phyloP scores from a whole-genome alignment of 2,113 vertebrate species.

The Ophthalmolycus amberensis region DNA sequence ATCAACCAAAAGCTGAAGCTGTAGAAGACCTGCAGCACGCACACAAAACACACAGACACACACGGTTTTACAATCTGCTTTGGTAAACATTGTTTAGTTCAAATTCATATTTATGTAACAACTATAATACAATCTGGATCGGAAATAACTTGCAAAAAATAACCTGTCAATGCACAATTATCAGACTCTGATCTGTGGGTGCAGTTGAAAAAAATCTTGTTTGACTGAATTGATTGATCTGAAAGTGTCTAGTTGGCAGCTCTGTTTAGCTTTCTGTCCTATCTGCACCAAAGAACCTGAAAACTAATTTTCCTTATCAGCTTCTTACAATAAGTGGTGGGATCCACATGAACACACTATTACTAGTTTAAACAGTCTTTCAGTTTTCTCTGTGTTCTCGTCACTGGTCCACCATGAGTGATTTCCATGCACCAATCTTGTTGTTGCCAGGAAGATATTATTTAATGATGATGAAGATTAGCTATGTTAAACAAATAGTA shows the following conservation, averaged over 20 bases:
- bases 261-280: background rate
- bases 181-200: background rate
- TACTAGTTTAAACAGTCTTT: background rate
- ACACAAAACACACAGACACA: constrained; percentile 6
- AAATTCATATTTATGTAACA: background rate
- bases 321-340: background rate
- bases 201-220: background rate
- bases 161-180: no score
- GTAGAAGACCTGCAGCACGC: constrained; percentile 79
- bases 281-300: background rate
- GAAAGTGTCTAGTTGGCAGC: background rate
- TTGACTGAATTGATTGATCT: background rate
- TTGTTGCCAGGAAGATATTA: background rate
- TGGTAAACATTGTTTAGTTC: background rate
- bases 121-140: background rate
- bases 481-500: background rate
- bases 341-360: background rate
- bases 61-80: background rate
- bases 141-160: background rate
- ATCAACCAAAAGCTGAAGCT: constrained; percentile 84
- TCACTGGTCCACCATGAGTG: background rate
- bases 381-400: background rate
- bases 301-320: background rate
- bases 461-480: background rate
- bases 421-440: background rate